These are phyloP conservation scores for Bombus cullumanus DNA, from an alignment of 1,140 invertebrate genomes.

Conservation along the genomic window DNA sequence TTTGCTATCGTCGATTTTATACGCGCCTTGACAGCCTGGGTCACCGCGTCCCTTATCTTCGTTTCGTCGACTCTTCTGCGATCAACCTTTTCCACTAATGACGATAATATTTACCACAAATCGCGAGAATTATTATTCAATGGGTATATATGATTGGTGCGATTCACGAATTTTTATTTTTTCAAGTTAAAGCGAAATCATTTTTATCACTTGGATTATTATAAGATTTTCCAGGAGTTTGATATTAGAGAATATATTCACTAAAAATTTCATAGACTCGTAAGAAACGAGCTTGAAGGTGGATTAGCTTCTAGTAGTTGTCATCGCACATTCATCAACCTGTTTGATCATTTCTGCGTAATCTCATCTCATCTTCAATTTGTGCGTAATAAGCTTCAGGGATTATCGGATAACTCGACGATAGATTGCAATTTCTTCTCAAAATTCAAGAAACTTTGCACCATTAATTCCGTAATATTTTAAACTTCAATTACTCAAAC, in stretches of 20 bases:
- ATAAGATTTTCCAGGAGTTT: background rate
- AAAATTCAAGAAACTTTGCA: background rate
- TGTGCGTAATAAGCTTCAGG: background rate
- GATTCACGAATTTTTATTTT: background rate
- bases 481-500: background rate
- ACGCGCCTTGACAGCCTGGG: conserved; percentile 60
- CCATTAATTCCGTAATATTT: background rate
- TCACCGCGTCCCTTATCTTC: conserved; percentile 57
- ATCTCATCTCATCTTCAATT: background rate
- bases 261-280: background rate
- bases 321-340: conserved; percentile 4
- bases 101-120: background rate
- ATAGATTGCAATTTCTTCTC: conserved; percentile 17
- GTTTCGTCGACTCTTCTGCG: background rate
- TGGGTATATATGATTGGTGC: too few species aligned
- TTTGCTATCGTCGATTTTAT: conserved; percentile 70
- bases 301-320: background rate
- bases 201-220: background rate
- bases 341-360: conserved; percentile 1
- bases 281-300: background rate
- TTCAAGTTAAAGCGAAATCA: background rate
- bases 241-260: too few species aligned
- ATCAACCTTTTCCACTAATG: conserved; percentile 4
- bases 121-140: background rate
- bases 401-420: background rate